Percentiles rank a stretch among this genome's conserved stretches.
These are phyloP conservation scores for Coelogynopora nodosa DNA, from an alignment of 2,888 invertebrate genomes.

Conservation along the genomic window DNA sequence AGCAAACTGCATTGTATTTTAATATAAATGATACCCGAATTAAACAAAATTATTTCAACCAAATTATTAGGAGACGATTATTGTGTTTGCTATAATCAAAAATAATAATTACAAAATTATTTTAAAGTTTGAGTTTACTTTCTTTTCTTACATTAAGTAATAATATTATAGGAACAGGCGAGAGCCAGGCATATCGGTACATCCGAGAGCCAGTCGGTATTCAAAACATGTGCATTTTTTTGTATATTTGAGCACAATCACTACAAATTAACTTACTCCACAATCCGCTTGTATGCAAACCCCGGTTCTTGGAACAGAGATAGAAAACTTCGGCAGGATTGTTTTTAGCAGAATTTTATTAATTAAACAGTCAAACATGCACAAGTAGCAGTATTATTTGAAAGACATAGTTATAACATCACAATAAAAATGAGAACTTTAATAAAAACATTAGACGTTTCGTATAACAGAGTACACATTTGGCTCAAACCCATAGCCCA, in stretches of 20 bases:
- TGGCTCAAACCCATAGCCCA: too few relatives aligned
- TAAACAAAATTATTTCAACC: neutral
- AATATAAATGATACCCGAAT: too few relatives aligned
- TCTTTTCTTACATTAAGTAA: too few relatives aligned
- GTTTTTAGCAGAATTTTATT: neutral
- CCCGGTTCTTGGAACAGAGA: neutral
- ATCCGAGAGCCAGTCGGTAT: neutral
- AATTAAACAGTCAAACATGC: neutral
- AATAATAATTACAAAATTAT: too few relatives aligned
- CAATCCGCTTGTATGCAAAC: neutral
- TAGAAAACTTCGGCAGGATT: neutral
- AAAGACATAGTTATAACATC: too few relatives aligned
- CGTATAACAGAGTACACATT: neutral
- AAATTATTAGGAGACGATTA: neutral
- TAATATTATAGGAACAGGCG: too few relatives aligned
- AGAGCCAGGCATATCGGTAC: too few relatives aligned
- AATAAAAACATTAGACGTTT: neutral
- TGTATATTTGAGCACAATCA: constrained; percentile 12
- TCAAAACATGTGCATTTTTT: constrained; percentile 12
- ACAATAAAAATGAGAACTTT: too few relatives aligned
- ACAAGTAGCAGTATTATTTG: neutral
- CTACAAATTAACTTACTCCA: neutral
- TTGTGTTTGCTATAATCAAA: too few relatives aligned
- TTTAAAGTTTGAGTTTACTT: too few relatives aligned
- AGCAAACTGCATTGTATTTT: too few relatives aligned